Evolutionary conservation across 64 coral and sea anemone genomes (phyloP), one percentile per base, ranked within the genome.

Genomic region (Pocillopora damicornis): DNA sequence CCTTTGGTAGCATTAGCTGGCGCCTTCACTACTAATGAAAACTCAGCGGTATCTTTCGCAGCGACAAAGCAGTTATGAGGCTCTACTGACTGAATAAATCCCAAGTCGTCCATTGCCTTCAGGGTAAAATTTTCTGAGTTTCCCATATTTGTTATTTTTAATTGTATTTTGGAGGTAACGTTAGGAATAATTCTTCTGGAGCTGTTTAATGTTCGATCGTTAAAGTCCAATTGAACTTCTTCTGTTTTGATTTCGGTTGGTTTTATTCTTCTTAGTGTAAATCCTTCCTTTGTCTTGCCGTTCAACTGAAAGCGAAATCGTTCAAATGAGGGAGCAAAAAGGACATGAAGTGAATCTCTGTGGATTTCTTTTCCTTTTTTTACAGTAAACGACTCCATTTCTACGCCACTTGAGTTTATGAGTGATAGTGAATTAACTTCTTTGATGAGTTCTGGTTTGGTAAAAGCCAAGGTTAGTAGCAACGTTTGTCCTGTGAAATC

Each of bases 101-200:
- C 69, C 26, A 88, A 73, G 42, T 92, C 91, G 75, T 92, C 91
- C 45, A 56, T 58, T 76, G 91, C 86, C 13, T 75, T 88, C 11
- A 92, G 66, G 25, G 73, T 88, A 16, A 92, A 79, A 22, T 20
- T 69, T 75, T 63, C 35, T 9, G 76, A 74, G 7, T 11, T 34
- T 51, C 91, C 91, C 9, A 56, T 75, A 72, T 92, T 92, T 64
- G 37, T 87, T 18, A 92, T 45, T 73, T 88, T 88, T 76, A 92
- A 67, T 25, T 86, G 78, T 76, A 92, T 80, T 61, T 59, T 61
- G 66, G 63, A 58, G 13, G 58, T 23, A 74, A 81, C 22, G 35
- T 67, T 77, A 20, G 86, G 86, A 26, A 75, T 82, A 22, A 92
- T 58, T 51, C 35, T 56, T 23, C 63, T 35, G 15, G 37, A 56